Evolutionary conservation across 2,888 invertebrate genomes (phyloP), one percentile per base, ranked within the genome.

Genomic region (Parnassius apollo): DNA sequence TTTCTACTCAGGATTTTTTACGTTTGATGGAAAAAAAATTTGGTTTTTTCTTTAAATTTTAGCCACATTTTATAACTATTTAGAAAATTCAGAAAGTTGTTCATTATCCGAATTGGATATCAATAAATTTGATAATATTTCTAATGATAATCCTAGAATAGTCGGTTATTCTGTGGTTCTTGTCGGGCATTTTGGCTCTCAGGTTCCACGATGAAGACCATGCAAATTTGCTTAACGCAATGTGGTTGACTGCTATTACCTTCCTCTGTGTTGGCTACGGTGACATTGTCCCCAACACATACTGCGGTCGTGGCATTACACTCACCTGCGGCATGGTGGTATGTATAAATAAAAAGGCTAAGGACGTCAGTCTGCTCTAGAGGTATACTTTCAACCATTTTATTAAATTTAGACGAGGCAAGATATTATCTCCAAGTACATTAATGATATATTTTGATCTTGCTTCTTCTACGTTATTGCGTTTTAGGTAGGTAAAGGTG

Each of bases 201-300:
- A 99, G 98, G 94, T 98, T 98, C 94, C 98, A 98, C 93, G 98
- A 99, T 92, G 97, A 97, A 92, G 98, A 98, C 93, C 98, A 99
- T 93, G 98, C 98, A 87, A 99, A 99, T 94, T 96, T 99, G 89
- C 95, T 98, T 92, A 99, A 99, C 94, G 97, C 99, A 87, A 98
- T 99, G 98, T 99, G 99, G 99, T 96, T 99, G 93, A 99, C 99
- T 86, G 98, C 99, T 91, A 99, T 99, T 91, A 99, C 99, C 81
- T 99, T 99, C 94, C 96, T 99, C 86, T 98, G 99, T 93, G 98
- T 99, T 82, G 99, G 99, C 87, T 99, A 99, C 93, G 99, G 99
- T 78, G 99, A 98, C 93, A 98, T 99, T 85, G 99, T 99, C 83
- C 99, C 99, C 86, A 99, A 99, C 93, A 99, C 99, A 73, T 99